Conservation (phyloP, 2,113 vertebrate species). For the Syngnathus typhle region DNA sequence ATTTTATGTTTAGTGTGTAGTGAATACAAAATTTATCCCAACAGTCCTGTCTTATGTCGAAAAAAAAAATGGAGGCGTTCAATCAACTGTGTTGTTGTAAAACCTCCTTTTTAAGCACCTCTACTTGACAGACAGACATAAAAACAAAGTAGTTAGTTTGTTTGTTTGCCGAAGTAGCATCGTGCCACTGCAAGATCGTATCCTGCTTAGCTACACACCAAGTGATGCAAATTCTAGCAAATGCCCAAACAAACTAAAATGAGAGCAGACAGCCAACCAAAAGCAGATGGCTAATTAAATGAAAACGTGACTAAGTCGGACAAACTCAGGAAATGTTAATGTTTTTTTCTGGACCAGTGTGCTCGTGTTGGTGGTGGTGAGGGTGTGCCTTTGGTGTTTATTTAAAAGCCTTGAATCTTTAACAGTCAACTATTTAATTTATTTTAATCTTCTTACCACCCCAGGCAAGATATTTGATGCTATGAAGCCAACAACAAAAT, state of each 20-base stretch:
- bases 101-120: neutral
- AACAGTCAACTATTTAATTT: neutral
- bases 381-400: neutral
- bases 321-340: neutral
- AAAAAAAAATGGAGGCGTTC: neutral
- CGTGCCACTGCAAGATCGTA: neutral
- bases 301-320: neutral
- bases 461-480: neutral
- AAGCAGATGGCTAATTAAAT: constrained; percentile 1
- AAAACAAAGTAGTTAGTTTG: no score
- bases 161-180: neutral
- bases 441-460: neutral
- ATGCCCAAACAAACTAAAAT: constrained; percentile 1
- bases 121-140: no score
- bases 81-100: neutral
- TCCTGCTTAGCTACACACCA: neutral
- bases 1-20: neutral
- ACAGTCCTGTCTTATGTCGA: neutral
- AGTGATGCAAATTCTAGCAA: constrained; percentile 4
- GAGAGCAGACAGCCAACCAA: neutral
- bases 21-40: neutral
- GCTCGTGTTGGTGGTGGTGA: no score
- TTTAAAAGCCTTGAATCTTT: neutral
- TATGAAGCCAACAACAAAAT: neutral
- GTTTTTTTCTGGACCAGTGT: neutral